Evolutionary conservation across 1,140 invertebrate species (phyloP).

Genomic region (Atta cephalotes): DNA sequence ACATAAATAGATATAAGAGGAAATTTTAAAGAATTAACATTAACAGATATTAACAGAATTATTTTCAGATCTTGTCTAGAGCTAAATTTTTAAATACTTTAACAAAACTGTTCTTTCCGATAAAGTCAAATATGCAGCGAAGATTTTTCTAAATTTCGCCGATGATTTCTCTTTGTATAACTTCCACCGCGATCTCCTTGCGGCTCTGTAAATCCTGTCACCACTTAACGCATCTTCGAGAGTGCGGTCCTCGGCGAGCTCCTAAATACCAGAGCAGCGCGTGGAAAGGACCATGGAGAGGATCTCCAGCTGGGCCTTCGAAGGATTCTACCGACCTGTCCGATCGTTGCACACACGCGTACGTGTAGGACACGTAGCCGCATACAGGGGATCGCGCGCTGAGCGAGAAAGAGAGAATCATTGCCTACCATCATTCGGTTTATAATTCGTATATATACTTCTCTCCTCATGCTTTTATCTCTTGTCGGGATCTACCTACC

Average conservation of each 20-base stretch:
- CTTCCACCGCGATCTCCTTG: conserved; percentile 27
- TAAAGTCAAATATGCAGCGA: not conserved
- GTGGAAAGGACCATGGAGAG: conserved; percentile 16
- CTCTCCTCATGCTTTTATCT: conserved; percentile 76
- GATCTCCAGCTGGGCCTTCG: conserved; percentile 78
- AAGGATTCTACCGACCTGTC: conserved; percentile 76
- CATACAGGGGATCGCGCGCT: conserved; percentile 52
- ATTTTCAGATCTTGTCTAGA: no score
- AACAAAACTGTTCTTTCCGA: no score
- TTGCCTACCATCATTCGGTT: conserved; percentile 78
- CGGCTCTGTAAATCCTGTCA: conserved; percentile 78
- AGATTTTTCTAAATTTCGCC: conserved; percentile 48
- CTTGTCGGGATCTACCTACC: conserved; percentile 75
- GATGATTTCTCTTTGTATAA: conserved; percentile 63
- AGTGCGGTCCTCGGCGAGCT: conserved; percentile 67
- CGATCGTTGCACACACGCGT: conserved; percentile 72
- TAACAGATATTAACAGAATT: no score
- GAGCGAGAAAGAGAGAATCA: conserved; percentile 52
- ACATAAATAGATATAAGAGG: no score
- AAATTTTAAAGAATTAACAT: no score
- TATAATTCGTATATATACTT: conserved; percentile 81
- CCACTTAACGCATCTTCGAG: conserved; percentile 68
- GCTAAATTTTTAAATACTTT: no score
- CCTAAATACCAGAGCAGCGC: conserved; percentile 78
- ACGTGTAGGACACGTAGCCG: conserved; percentile 69